These are phyloP conservation scores for Aptenodytes forsteri DNA, from an alignment of 2,113 vertebrate species.

Conservation along the genomic window DNA sequence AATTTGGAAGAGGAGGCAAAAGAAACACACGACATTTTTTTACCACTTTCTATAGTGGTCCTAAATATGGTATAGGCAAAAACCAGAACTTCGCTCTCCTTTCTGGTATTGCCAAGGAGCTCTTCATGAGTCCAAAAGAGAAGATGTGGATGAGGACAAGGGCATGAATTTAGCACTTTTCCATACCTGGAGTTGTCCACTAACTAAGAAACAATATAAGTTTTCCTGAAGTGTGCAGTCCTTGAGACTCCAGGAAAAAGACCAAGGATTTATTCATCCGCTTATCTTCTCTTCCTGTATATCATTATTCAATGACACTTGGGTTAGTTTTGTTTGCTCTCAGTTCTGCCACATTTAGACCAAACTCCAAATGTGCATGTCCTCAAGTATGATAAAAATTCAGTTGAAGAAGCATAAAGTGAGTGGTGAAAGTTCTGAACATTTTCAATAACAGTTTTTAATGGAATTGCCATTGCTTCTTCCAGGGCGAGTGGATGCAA, in stretches of 20 bases:
- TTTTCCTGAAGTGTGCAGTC: not conserved
- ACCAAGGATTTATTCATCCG: not conserved
- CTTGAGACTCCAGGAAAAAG: not conserved
- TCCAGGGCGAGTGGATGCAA: not conserved
- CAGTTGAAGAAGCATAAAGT: not conserved
- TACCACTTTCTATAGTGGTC: not conserved
- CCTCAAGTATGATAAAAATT: not conserved
- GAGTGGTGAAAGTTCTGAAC: not conserved
- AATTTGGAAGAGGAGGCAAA: not conserved
- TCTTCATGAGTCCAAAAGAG: not conserved
- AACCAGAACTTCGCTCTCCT: not conserved
- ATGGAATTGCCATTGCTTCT: not conserved
- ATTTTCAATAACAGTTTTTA: not conserved
- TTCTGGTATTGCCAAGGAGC: not conserved
- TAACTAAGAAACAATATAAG: not conserved
- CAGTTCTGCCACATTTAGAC: not conserved
- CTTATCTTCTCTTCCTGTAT: not conserved
- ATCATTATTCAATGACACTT: not conserved
- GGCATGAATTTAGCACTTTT: not conserved
- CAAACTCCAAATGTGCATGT: not conserved
- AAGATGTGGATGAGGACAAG: not conserved
- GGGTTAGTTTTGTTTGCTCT: conserved; percentile 45
- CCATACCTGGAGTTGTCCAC: not conserved
- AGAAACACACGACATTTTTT: not conserved
- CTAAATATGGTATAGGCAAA: not conserved